Conservation (phyloP, 2,888 invertebrate species). For the Acronicta alni region DNA sequence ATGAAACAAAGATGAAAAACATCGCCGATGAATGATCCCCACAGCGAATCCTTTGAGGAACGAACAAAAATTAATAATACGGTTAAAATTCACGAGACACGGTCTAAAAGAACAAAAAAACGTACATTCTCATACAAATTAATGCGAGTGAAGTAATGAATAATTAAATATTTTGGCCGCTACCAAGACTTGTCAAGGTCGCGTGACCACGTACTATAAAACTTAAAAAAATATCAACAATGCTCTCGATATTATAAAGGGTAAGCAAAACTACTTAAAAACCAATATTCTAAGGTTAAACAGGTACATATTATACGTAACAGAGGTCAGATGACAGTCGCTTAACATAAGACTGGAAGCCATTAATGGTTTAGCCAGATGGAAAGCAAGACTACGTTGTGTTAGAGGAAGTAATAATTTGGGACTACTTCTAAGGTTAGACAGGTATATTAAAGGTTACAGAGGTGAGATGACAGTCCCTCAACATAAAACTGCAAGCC, state of each 20-base stretch:
- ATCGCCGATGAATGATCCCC: not conserved
- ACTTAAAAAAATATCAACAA: constrained; percentile 43
- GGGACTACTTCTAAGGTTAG: too few species aligned
- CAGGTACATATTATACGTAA: too few species aligned
- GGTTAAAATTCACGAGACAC: constrained; percentile 31
- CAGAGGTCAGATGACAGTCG: not conserved
- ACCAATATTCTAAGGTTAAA: not conserved
- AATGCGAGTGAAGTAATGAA: constrained; percentile 72
- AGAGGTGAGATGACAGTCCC: too few species aligned
- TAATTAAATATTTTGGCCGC: constrained; percentile 73
- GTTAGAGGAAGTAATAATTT: too few species aligned
- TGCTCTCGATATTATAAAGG: constrained; percentile 21
- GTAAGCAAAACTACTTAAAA: not conserved
- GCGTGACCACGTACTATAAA: constrained; percentile 51
- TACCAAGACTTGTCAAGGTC: constrained; percentile 65
- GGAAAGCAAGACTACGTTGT: too few species aligned
- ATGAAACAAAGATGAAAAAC: not conserved
- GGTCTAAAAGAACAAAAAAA: constrained; percentile 38
- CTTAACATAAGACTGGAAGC: not conserved
- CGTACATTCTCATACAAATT: constrained; percentile 64
- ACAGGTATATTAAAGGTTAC: too few species aligned
- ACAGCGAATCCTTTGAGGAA: constrained; percentile 10
- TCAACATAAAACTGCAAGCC: too few species aligned
- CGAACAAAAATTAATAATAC: constrained; percentile 11
- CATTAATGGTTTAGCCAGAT: too few species aligned